These are phyloP conservation scores for Meloidogyne chitwoodi DNA, from an alignment of 1,140 invertebrate genomes.

Conservation along the genomic window DNA sequence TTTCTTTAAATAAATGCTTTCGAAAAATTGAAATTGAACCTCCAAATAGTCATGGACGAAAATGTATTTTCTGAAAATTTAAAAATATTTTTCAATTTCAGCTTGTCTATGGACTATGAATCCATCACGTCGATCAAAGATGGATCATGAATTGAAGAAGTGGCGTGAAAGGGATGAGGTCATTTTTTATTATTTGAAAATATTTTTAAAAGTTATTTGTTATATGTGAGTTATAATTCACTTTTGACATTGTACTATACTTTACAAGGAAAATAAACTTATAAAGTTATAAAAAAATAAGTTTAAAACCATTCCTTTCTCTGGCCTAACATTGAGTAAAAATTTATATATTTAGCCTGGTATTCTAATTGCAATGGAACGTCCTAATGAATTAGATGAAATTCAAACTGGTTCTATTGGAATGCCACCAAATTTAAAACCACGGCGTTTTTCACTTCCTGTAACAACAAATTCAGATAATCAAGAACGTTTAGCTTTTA, in stretches of 20 bases:
- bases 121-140: conserved; percentile 32
- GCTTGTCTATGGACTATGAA: conserved; percentile 40
- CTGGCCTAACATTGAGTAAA: no score
- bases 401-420: conserved; percentile 36
- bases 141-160: conserved; percentile 40
- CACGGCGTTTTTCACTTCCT: conserved; percentile 7
- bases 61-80: neutral
- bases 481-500: neutral
- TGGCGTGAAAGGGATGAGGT: conserved; percentile 41
- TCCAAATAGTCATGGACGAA: conserved; percentile 30
- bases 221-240: no score
- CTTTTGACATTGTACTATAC: no score
- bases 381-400: conserved; percentile 31
- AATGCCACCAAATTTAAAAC: conserved; percentile 33
- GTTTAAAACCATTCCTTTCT: no score
- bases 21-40: conserved; percentile 65
- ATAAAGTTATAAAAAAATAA: no score
- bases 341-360: conserved; percentile 8
- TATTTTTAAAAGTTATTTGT: neutral
- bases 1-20: conserved; percentile 66
- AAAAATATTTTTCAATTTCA: neutral
- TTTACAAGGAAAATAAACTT: no score
- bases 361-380: conserved; percentile 31
- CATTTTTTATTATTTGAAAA: neutral
- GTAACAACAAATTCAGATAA: neutral